phyloP scores from a whole-genome alignment of 2,797 vertebrate species.

The Arrhamphus sclerolepis region DNA sequence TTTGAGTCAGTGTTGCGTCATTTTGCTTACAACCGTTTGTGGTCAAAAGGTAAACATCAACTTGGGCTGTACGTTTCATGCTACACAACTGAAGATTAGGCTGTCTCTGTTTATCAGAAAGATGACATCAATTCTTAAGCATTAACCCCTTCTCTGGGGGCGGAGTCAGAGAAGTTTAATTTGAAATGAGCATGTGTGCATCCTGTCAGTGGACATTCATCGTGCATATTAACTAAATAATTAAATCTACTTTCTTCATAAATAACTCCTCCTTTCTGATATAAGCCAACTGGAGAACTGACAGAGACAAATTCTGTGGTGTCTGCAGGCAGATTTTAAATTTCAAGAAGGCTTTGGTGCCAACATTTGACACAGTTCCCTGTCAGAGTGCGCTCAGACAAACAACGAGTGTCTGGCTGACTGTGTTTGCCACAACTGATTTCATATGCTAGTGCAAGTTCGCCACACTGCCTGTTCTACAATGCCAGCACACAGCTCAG shows the following conservation, averaged over 20 bases:
- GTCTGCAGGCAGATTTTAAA: conserved; percentile 3
- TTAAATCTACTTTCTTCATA: conserved; percentile 36
- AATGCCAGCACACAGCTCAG: conserved; percentile 35
- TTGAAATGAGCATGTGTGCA: conserved; percentile 22
- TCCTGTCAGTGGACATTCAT: not conserved
- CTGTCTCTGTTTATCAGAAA: conserved; percentile 3
- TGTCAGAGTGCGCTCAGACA: conserved; percentile 19
- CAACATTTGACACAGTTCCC: conserved; percentile 32
- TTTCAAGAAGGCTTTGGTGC: conserved; percentile 9
- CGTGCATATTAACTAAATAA: conserved; percentile 17
- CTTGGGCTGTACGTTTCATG: not conserved
- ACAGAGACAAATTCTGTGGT: not conserved
- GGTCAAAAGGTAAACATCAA: conserved; percentile 26
- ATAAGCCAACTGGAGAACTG: conserved; percentile 20
- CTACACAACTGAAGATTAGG: not conserved
- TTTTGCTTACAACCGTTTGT: conserved; percentile 11
- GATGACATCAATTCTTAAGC: conserved; percentile 27
- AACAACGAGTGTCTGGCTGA: conserved; percentile 34
- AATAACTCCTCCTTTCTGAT: conserved; percentile 21
- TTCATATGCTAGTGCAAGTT: conserved; percentile 45
- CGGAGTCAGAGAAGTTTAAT: conserved; percentile 54
- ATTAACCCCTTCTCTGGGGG: conserved; percentile 41
- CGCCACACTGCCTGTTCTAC: conserved; percentile 27
- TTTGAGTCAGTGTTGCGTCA: conserved; percentile 43
- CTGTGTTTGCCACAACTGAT: conserved; percentile 33